Conservation (phyloP, 1,140 invertebrate genomes). For the Anastrepha ludens region DNA sequence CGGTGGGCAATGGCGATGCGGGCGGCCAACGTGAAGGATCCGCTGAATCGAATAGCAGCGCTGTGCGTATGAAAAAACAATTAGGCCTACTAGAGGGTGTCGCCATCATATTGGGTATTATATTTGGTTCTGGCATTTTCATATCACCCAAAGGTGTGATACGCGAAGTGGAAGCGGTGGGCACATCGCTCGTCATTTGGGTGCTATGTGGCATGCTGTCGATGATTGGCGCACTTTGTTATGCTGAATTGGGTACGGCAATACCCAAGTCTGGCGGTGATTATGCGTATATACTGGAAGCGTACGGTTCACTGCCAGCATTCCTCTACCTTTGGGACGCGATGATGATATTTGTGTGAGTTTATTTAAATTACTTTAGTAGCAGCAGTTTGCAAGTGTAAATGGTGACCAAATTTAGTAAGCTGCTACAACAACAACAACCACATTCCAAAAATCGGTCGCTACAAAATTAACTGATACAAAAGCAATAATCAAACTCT, state of each 20-base stretch:
- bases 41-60: constrained; percentile 66
- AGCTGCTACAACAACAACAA: too few relatives aligned
- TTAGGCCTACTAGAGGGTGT: constrained; percentile 90
- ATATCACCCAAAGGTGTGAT: constrained; percentile 97
- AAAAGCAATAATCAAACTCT: too few relatives aligned
- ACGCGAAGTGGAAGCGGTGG: constrained; percentile 89
- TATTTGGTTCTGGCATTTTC: constrained; percentile 95
- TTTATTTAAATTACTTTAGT: constrained; percentile 61
- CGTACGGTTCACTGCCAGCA: constrained; percentile 93
- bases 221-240: constrained; percentile 93
- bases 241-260: constrained; percentile 92
- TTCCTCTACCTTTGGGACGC: constrained; percentile 96
- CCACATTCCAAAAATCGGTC: too few relatives aligned
- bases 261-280: constrained; percentile 93
- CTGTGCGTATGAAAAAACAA: constrained; percentile 85
- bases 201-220: constrained; percentile 88
- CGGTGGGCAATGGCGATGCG: not conserved
- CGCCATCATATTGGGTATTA: constrained; percentile 91
- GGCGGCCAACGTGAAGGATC: constrained; percentile 63
- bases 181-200: constrained; percentile 93
- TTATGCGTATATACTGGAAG: constrained; percentile 93
- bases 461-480: too few relatives aligned
- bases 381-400: not conserved
- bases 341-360: constrained; percentile 87
- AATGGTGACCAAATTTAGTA: too few relatives aligned